Base-by-base conservation (phyloP, 1,140 invertebrate species). In the Lysiphlebus fabarum region DNA sequence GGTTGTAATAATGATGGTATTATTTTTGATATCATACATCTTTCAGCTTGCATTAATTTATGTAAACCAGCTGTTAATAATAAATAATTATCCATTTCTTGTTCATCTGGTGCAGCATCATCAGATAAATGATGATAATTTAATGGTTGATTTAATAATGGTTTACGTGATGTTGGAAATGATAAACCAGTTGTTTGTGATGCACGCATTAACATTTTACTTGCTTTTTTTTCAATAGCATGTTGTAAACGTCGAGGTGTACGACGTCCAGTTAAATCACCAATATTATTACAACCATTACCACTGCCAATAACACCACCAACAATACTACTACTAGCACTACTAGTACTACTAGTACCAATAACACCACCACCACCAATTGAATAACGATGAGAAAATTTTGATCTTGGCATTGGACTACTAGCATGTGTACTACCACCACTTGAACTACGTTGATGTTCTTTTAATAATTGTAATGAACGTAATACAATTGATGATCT, bases 81-180 rank as follows among this genome's bases (percentile, higher is more conserved):
- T 56, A 95, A 78, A 76, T 93, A 95, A 68, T 91, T 87, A 67
- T 94, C 91, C 81, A 93, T 88, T 75, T 95, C 92, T 71, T 89
- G 86, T 74, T 92, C 91, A 54, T 88, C 89, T 38, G 76, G 77
- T n/a, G 78, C 77, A 34, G 75, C 70, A 41, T 78, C 77, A 34
- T 79, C 78, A 9, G 69, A 66, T 4, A 64, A 64, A 26, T 26
- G 1, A 26, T 26, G 1, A 42, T 70, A 67, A 38, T 62, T 63
- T 8, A 69, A 71, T 6, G 69, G 64, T 38, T 73, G 11, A 17
- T 17, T 70, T 6, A 71, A 68, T 1, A 65, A 37, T 4, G 77
- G 73, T 63, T 81, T 77, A 8, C 81, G 71, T 4, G 77, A 76
- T 2, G 71, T 63, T 7, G 74, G 72, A 49, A 80, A 72, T 0